Percentiles rank a stretch among this genome's conserved stretches.
Evolutionary conservation across 2,113 vertebrate genomes (phyloP).

Genomic region (rabbit (Oryctolagus cuniculus)): mOryCun1.1 NC_091438.1:140665001-140665500

Average conservation of each 20-base stretch:
- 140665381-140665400: conserved; percentile 28
- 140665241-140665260: conserved; percentile 89
- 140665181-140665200: conserved; percentile 29
- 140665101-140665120: not conserved
- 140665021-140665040: not conserved
- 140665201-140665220: conserved; percentile 79
- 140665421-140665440: not conserved
- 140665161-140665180: conserved; percentile 46
- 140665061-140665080: not conserved
- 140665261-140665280: conserved; percentile 92
- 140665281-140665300: conserved; percentile 92
- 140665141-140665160: not conserved
- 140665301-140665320: conserved; percentile 62
- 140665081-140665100: not conserved
- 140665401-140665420: conserved; percentile 27
- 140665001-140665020: not conserved
- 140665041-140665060: not conserved
- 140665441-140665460: not conserved
- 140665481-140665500: not conserved
- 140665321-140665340: conserved; percentile 73
- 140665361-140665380: conserved; percentile 57
- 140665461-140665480: not conserved
- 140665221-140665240: conserved; percentile 87
- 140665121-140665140: not conserved
- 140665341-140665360: conserved; percentile 65